Evolutionary conservation across 2,113 vertebrate species (phyloP), one percentile per base, ranked within the genome.

Genomic region (Rynchops niger): DNA sequence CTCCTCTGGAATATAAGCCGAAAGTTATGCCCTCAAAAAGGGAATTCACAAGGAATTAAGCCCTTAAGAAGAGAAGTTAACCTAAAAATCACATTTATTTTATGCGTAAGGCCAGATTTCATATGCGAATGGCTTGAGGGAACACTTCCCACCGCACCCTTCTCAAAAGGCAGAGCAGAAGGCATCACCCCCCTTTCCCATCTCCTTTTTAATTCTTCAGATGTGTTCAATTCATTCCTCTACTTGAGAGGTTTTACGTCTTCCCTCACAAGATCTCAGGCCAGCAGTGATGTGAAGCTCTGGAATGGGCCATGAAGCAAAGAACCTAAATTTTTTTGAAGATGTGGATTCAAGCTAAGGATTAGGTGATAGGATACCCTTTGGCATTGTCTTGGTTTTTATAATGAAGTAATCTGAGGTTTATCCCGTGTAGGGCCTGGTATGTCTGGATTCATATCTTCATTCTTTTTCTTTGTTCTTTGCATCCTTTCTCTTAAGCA

Each of bases 91-190:
- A 14, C 6, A 23, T 43, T 62, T 78, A 15, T 47, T 73, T 67
- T 49, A 82, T 26, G 27, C 30, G 27, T 61, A 79, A 88, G 17
- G 38, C 9, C 20, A 58, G 67, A 62, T 81, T 83, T 91, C 55
- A 17, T 45, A 47, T 47, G n/a, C 38, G 86, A 86, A 66, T 74
- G 55, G 19, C 80, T 59, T 55, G 52, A 73, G 30, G 61, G 43
- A 76, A 26, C 34, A 10, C 29, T 63, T 86, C 47, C 42, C 69
- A 93, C 78, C 73, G 82, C 91, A 82, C n/a, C 47, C 36, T 78
- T 92, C 81, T 77, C 43, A 80, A 80, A 86, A 86, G 58, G 15
- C 58, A 62, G 43, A 86, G 58, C 53, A 76, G 45, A 85, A 88
- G 63, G 22, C 45, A 83, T 80, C 36, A 47, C 9, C 15, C 18